phyloP scores from a whole-genome alignment of 92 coral and sea anemone genomes.

The Epizoanthus illoricatus region DNA sequence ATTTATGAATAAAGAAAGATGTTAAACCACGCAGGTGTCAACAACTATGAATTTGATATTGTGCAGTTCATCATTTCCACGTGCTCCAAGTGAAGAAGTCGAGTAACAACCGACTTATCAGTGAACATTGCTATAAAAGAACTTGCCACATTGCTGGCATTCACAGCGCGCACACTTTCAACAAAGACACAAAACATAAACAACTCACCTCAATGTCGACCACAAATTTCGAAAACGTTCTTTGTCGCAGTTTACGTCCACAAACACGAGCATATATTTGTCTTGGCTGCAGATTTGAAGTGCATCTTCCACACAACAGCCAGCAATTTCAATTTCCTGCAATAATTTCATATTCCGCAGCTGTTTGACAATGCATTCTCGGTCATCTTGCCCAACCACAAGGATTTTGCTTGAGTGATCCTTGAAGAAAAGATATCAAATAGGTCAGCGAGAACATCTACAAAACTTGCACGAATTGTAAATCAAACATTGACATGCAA shows the following conservation, averaged over 20 bases:
- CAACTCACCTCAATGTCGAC: conserved; percentile 62
- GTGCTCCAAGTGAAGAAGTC: not conserved
- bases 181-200: conserved; percentile 16
- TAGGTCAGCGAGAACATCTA: not conserved
- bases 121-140: no score
- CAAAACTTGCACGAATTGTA: not conserved
- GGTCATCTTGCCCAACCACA: conserved; percentile 60
- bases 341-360: conserved; percentile 54
- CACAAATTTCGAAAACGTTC: conserved; percentile 60
- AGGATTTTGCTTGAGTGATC: conserved; percentile 61
- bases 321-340: conserved; percentile 43
- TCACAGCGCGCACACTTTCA: not conserved
- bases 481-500: conserved; percentile 1
- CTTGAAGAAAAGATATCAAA: conserved; percentile 42
- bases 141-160: not conserved
- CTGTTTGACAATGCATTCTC: conserved; percentile 46
- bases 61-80: not conserved
- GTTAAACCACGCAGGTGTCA: no score
- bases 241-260: conserved; percentile 58
- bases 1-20: no score
- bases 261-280: conserved; percentile 57
- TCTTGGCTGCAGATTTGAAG: conserved; percentile 61
- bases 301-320: conserved; percentile 53
- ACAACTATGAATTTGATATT: no score
- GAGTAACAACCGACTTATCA: not conserved